phyloP scores from a whole-genome alignment of 2,888 invertebrate genomes.

The Lycocerus yunnanus region DNA sequence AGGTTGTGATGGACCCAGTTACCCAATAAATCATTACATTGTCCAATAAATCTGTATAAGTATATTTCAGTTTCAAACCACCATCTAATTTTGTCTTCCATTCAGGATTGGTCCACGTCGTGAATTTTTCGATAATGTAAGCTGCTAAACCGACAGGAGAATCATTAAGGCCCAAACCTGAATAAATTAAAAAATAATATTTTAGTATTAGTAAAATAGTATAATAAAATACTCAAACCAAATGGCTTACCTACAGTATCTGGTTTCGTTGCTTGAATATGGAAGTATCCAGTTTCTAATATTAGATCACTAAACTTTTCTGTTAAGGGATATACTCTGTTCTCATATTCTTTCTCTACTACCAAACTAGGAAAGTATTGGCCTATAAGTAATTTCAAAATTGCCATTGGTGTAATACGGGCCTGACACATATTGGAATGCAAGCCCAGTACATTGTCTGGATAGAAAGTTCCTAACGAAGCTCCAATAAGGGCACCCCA shows the following conservation, averaged over 20 bases:
- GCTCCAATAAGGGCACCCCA: slow-evolving; percentile 74
- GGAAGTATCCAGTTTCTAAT: slow-evolving; percentile 67
- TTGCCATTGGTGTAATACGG: slow-evolving; percentile 43
- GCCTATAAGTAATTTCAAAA: slow-evolving; percentile 56
- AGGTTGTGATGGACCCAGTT: slow-evolving; percentile 72
- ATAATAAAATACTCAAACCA: too few relatives aligned
- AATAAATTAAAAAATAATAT: not conserved
- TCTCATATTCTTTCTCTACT: slow-evolving; percentile 58
- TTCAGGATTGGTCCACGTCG: slow-evolving; percentile 69
- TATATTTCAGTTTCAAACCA: slow-evolving; percentile 67
- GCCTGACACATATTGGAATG: slow-evolving; percentile 67
- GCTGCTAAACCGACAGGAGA: slow-evolving; percentile 86
- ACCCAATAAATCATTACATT: slow-evolving; percentile 86
- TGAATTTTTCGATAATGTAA: slow-evolving; percentile 89
- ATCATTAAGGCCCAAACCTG: slow-evolving; percentile 71
- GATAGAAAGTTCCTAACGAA: slow-evolving; percentile 66
- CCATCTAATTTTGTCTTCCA: slow-evolving; percentile 64
- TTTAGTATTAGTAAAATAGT: too few relatives aligned
- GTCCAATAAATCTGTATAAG: slow-evolving; percentile 74
- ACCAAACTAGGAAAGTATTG: slow-evolving; percentile 62
- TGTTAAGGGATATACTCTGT: slow-evolving; percentile 60
- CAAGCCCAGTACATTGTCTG: slow-evolving; percentile 60
- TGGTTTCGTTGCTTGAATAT: slow-evolving; percentile 86
- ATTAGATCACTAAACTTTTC: slow-evolving; percentile 48
- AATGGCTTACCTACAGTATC: slow-evolving; percentile 83